A percentile compares a stretch with the other conserved stretches of the same genome.
Conservation (phyloP, 1,140 invertebrate species). For the Drosophila pectinifera region DNA sequence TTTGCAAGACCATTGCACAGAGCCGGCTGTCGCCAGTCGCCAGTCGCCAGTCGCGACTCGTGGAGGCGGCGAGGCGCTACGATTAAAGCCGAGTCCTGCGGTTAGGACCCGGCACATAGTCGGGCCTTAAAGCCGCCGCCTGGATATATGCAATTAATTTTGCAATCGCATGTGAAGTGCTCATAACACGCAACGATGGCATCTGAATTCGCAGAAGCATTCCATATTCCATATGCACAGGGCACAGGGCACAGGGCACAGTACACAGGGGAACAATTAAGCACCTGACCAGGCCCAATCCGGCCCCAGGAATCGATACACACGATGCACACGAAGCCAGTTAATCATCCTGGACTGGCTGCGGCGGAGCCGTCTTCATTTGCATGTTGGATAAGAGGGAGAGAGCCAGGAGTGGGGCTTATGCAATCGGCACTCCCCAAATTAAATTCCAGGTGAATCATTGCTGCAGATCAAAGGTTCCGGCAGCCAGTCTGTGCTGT, state of each 20-base stretch:
- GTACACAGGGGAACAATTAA: slow-evolving; percentile 24
- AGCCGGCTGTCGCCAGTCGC: slow-evolving; percentile 30
- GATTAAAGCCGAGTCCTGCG: slow-evolving; percentile 24
- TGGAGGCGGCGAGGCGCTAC: slow-evolving; percentile 2
- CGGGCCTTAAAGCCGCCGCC: slow-evolving; percentile 24
- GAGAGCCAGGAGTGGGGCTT: too few relatives aligned
- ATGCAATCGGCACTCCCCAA: slow-evolving; percentile 3
- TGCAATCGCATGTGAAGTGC: slow-evolving; percentile 59
- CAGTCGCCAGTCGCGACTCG: slow-evolving; percentile 2
- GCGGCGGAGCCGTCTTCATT: slow-evolving; percentile 13
- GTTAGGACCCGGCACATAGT: slow-evolving; percentile 22
- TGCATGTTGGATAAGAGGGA: slow-evolving; percentile 15
- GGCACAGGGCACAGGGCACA: not conserved
- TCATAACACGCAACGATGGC: slow-evolving; percentile 50
- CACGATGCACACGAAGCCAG: slow-evolving; percentile 2
- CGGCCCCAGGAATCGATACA: not conserved
- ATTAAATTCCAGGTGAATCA: slow-evolving; percentile 23
- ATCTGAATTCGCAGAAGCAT: slow-evolving; percentile 32
- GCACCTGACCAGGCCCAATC: slow-evolving; percentile 13
- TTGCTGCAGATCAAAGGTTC: slow-evolving; percentile 9
- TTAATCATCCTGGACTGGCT: slow-evolving; percentile 19
- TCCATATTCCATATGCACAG: slow-evolving; percentile 18
- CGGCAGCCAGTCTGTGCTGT: not conserved
- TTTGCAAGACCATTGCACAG: slow-evolving; percentile 83
- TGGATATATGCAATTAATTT: slow-evolving; percentile 50